Conservation (phyloP, 2,113 vertebrate genomes). For the Calypte anna region DNA sequence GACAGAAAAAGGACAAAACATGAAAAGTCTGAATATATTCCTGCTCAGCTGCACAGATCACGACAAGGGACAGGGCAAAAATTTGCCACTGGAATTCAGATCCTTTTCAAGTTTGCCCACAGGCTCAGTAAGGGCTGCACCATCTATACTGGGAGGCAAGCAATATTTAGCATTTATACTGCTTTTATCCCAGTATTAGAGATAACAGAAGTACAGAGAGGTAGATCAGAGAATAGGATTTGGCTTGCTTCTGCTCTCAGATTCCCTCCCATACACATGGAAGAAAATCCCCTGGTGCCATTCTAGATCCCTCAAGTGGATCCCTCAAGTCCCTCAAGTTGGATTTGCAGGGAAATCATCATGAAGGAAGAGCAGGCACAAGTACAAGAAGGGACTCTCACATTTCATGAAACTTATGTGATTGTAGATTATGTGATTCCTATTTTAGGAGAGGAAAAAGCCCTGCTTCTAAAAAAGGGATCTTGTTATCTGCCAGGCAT, state of each 20-base stretch:
- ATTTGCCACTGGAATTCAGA: not conserved
- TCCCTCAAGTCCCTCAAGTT: not conserved
- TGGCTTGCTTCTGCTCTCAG: not conserved
- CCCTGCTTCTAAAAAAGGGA: not conserved
- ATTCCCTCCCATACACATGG: not conserved
- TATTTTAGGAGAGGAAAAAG: not conserved
- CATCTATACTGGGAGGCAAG: not conserved
- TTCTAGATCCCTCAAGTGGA: not conserved
- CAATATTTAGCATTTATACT: not conserved
- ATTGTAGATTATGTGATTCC: not conserved
- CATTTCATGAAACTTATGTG: not conserved
- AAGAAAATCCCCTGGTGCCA: not conserved
- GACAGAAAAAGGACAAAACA: constrained; percentile 15
- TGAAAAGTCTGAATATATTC: constrained; percentile 4
- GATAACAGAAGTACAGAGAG: not conserved
- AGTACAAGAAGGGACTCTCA: not conserved
- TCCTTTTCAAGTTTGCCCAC: not conserved
- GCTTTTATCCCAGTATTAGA: not conserved
- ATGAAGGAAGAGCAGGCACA: not conserved
- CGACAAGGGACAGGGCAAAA: not conserved
- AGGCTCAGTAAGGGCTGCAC: not conserved
- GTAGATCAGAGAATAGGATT: not conserved
- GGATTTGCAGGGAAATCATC: not conserved
- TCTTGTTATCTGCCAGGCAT: not conserved
- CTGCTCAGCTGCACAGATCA: not conserved